Conservation (phyloP, 2,888 invertebrate species). For the Limnephilus marmoratus region DNA sequence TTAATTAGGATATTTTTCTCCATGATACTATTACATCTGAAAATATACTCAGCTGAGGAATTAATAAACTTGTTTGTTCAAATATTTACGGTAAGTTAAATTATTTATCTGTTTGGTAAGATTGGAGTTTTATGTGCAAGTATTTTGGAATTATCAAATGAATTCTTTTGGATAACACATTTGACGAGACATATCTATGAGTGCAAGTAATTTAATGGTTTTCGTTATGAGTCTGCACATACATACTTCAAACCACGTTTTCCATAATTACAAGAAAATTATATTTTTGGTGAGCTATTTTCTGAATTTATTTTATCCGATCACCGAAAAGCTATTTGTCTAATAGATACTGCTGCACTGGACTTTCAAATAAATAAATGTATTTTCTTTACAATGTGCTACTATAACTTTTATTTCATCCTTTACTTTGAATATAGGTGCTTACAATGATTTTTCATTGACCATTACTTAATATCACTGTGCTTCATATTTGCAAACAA, state of each 20-base stretch:
- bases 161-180: background rate
- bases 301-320: background rate
- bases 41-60: background rate
- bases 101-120: background rate
- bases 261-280: background rate
- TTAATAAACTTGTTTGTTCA: background rate
- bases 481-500: background rate
- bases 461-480: background rate
- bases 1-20: background rate
- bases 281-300: background rate
- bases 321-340: background rate
- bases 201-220: background rate
- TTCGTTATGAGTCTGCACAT: background rate
- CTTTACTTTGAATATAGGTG: background rate
- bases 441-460: background rate
- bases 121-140: background rate
- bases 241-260: too few species aligned
- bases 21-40: background rate
- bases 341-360: background rate
- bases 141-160: background rate
- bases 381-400: background rate
- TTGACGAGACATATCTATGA: background rate
- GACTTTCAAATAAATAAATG: background rate
- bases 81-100: background rate
- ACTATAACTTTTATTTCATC: background rate